Conservation (phyloP, 2,113 vertebrate genomes). For the human region GRCh38 chr17:55806501-55807000, state of each 20-base stretch:
- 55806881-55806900: neutral
- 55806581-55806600: neutral
- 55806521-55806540: neutral
- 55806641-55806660: neutral
- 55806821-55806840: neutral
- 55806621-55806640: neutral
- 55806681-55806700: neutral
- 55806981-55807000: neutral
- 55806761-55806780: neutral
- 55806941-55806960: neutral
- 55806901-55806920: neutral
- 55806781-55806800: neutral
- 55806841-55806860: neutral
- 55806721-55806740: neutral
- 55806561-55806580: neutral
- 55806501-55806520: no score
- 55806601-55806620: neutral
- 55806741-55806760: neutral
- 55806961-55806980: neutral
- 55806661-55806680: neutral
- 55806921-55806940: neutral
- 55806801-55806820: neutral
- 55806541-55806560: neutral
- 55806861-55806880: neutral
- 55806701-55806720: neutral